Evolutionary conservation across 64 coral and sea anemone species (phyloP), one percentile per base, ranked within the genome.

Genomic region (Dendronephthya gigantea): DNA sequence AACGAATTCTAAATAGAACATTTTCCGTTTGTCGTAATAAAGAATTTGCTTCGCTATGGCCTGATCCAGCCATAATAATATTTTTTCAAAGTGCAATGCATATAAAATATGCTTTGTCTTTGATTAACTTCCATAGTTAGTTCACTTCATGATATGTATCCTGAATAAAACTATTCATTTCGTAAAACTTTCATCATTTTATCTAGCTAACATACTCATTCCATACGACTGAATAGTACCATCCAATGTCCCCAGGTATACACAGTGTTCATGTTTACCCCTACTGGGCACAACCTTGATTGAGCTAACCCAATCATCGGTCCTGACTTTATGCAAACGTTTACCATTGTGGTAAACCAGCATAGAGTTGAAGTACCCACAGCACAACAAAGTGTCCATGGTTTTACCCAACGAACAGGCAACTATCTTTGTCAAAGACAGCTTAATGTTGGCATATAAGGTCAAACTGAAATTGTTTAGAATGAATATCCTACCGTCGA

Each of bases 341-440:
- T 38, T 33, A 28, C 82, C 74, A 12, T 83, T 68, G 9, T 62
- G 37, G 38, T 83, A 83, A 30, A 89, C 51, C 79, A 89, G 34
- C 13, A 89, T 1, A 68, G 87, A 48, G 45, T 83, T 89, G 83
- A 89, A 89, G 45, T 89, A 81, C 35, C 87, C 87, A 65, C 74
- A 35, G 39, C 87, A 89, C 30, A 89, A 13, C 23, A 89, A 47
- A 56, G 51, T 83, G 34, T 89, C 87, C 25, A 79, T 33, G 40
- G 50, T 43, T 6, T 27, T n/a, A 11, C 82, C 81, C 39, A 48
- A 19, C 16, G 79, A 75, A 39, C 49, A 83, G 23, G 87, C 29
- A 16, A 82, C n/a, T 4, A 89, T 37, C 23, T 45, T 50, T 9
- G 87, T 89, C 1, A 89, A 32, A 12, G 87, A 33, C 30, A 89